Conservation (phyloP, 2,888 invertebrate species). For the Drosophila subquinaria region DNA sequence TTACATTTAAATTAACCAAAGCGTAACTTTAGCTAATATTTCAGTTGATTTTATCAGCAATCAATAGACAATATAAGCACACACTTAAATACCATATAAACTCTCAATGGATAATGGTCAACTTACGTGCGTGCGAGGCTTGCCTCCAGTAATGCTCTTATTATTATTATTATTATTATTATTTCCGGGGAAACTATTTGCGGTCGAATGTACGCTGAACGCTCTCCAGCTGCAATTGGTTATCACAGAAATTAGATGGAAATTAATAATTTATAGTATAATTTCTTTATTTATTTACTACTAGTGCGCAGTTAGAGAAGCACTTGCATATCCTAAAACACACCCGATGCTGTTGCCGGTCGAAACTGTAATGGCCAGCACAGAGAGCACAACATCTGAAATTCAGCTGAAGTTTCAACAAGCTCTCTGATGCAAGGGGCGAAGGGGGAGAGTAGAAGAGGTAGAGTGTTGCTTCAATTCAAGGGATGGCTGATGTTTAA, state of each 20-base stretch:
- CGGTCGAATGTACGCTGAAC: neutral
- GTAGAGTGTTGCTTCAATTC: neutral
- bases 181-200: slow-evolving; percentile 6
- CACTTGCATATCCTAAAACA: slow-evolving; percentile 1
- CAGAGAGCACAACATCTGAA: slow-evolving; percentile 21
- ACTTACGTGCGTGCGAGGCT: slow-evolving; percentile 46
- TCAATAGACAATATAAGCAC: slow-evolving; percentile 18
- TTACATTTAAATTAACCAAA: neutral
- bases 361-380: slow-evolving; percentile 25
- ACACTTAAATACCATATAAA: neutral
- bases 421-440: neutral
- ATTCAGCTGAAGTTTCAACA: slow-evolving; percentile 15
- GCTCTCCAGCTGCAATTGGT: slow-evolving; percentile 13
- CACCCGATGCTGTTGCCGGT: slow-evolving; percentile 42
- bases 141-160: slow-evolving; percentile 20
- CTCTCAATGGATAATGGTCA: neutral
- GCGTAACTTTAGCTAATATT: neutral
- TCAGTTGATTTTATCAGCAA: slow-evolving; percentile 5
- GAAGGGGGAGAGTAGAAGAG: neutral
- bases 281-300: slow-evolving; percentile 10
- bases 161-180: slow-evolving; percentile 15
- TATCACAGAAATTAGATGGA: neutral
- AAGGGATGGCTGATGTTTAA: slow-evolving; percentile 1
- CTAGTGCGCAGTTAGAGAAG: neutral
- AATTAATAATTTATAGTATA: neutral